Evolutionary conservation across 1,140 invertebrate species (phyloP), one percentile per base, ranked within the genome.

Genomic region (Agrilus planipennis): DNA sequence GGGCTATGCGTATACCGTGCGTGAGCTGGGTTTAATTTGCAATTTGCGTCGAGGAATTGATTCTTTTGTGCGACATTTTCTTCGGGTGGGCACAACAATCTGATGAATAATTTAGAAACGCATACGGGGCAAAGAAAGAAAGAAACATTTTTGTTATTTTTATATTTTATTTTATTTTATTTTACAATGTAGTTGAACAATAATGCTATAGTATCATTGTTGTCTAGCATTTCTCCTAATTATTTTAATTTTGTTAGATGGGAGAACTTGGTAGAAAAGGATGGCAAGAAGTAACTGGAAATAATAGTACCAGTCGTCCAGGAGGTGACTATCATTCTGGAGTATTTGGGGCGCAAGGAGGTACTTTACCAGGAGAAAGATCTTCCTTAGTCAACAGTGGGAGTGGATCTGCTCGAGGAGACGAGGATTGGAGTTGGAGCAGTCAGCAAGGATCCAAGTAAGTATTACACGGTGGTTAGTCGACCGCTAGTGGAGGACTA

Each of bases 241-340:
- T n/a, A n/a, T n/a, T n/a, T n/a, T n/a, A n/a, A n/a, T n/a, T 38
- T 15, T 36, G 41, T 21, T 35, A 83, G 80, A 74, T 84, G 30
- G 69, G 74, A 40, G 79, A 84, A 57, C 61, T 83, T 17, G 70
- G 79, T 15, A 71, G 75, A 55, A 71, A 69, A 59, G 78, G 80
- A 32, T 83, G 79, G 78, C 71, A 69, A 42, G 77, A 81, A 49
- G 64, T 79, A 32, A 59, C 68, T 17, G 74, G 74, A 14, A 68
- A 57, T 34, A 76, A 74, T 58, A 65, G 63, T 25, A 56, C 57
- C 63, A 5, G 60, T 62, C 27, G 55, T 58, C 16, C 16, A 9
- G 5, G 11, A 7, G 25, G 46, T 14, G 52, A 56, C 27, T 54
- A 53, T 34, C 44, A 62, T 61, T 42, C 60, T 47, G 62, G 67